Evolutionary conservation across 2,888 invertebrate genomes (phyloP).

Genomic region (Eurytoma adleriae): DNA sequence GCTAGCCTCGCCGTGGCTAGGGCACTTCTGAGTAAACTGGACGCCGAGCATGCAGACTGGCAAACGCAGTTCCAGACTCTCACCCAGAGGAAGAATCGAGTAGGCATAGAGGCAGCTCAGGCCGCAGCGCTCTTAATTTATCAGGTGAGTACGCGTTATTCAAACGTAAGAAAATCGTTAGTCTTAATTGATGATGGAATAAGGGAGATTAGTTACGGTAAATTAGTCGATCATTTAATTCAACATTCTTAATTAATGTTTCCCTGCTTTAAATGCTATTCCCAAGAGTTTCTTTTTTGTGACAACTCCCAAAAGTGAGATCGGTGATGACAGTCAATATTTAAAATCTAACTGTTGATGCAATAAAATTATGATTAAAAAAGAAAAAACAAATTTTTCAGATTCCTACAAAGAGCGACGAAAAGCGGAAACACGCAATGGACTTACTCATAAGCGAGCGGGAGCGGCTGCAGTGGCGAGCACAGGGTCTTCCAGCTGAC

Average conservation of each 20-base stretch:
- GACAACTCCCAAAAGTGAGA: too few species aligned
- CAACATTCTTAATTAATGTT: too few species aligned
- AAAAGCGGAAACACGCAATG: slow-evolving; percentile 62
- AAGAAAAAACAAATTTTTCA: slow-evolving; percentile 18
- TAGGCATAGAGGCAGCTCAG: slow-evolving; percentile 70
- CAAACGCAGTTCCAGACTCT: slow-evolving; percentile 75
- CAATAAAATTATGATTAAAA: too few species aligned
- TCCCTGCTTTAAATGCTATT: too few species aligned
- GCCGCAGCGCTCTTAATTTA: slow-evolving; percentile 70
- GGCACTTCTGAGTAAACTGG: slow-evolving; percentile 89
- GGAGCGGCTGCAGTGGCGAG: slow-evolving; percentile 90
- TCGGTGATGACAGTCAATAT: too few species aligned
- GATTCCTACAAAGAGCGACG: slow-evolving; percentile 63
- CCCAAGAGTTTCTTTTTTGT: too few species aligned
- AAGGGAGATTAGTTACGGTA: too few species aligned
- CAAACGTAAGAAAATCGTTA: too few species aligned
- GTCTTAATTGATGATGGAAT: too few species aligned
- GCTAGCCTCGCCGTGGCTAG: slow-evolving; percentile 86
- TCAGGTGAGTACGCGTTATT: slow-evolving; percentile 60
- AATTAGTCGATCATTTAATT: too few species aligned
- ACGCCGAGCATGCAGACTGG: slow-evolving; percentile 94
- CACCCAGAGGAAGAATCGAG: slow-evolving; percentile 64
- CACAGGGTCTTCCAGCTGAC: slow-evolving; percentile 87
- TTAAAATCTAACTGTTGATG: too few species aligned
- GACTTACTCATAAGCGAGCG: slow-evolving; percentile 79